Base-by-base conservation (phyloP, 1,140 invertebrate species). In the Heterodera schachtii region DNA sequence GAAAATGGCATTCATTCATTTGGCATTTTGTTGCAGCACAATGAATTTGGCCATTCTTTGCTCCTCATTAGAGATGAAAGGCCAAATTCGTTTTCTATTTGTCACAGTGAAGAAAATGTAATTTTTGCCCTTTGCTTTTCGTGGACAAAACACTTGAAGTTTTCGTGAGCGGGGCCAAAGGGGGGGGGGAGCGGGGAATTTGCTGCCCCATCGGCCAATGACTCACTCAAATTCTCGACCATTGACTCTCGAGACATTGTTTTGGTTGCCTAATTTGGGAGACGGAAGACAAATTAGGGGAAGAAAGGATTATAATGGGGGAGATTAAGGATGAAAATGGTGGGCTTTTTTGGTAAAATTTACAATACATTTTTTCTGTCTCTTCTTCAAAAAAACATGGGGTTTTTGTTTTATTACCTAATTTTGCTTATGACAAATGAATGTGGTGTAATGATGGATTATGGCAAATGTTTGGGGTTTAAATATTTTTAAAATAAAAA, bases 81-180 rank as follows among this genome's bases (percentile, higher is more conserved):
- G 57, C 52, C 57, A 64, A 64, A 64, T 64, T 64, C 13, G 57
- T 64, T 64, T 64, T 64, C 57, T 11, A 64, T 64, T 31, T 31
- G 31, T 31, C 3, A 64, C 16, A 52, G 13, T 3, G 19, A 60
- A 64, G 57, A 64, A 64, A 64, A 64, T 64, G 57, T 64, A 64
- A 64, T 64, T 64, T 64, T 64, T 64, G 57, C 57, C 57, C 57
- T 64, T 64, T 64, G 4, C 57, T 64, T 64, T 64, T 64, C 49
- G 57, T 13, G 57, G 57, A 64, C 57, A 64, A 64, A 64, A 64
- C 57, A 64, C 57, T 64, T 64, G 57, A 64, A 64, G 16, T 64
- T 64, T 31, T 31, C 31, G 31, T 64, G 16, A 19, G 16, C 13
- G 57, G 57, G 11, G 16, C 13, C 2, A 1, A 19, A n/a, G n/a